Evolutionary conservation across 2,113 vertebrate species (phyloP), one percentile per base, ranked within the genome.

Genomic region (Ariopsis seemanni): DNA sequence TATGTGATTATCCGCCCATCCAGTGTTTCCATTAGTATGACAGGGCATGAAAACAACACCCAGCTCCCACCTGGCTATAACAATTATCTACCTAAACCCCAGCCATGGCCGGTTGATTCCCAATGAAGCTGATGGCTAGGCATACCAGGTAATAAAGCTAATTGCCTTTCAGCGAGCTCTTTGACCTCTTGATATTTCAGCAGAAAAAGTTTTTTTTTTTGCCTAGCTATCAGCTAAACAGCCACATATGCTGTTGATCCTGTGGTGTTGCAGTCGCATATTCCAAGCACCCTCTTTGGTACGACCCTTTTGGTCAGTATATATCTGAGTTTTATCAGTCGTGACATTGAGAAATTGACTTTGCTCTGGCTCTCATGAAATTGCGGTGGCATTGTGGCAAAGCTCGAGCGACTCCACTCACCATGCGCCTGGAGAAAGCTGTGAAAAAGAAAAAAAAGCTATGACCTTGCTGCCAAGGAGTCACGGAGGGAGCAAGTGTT

Each of bases 321-420:
- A 78, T 90, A 90, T 88, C 75, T 85, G 88, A 90, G 87, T 88
- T 93, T 94, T 90, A 94, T 94, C 87, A 89, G 90, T 92, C 94
- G 88, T 93, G 92, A 94, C 93, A 91, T 82, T 55, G 72, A 93
- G 90, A 92, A 93, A 93, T 90, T 91, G 91, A 92, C 92, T 92
- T 92, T 89, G 92, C 91, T 88, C 93, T 92, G 92, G 89, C 91
- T 92, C 87, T 90, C 92, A 91, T 94, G 91, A 94, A 94, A 95
- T 93, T 93, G 93, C 82, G 79, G 89, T 85, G 80, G 89, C 78
- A 85, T 88, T 91, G 88, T 94, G 89, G 79, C 82, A 91, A 62
- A 74, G 90, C 90, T 90, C 92, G 90, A 93, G 94, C 92, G 92
- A 90, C 93, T 93, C 86, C 91, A 88, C 86, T 91, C 65, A 2